Evolutionary conservation across 2,113 vertebrate species (phyloP), one percentile per base, ranked within the genome.

Genomic region (Rhagologus leucostigma): DNA sequence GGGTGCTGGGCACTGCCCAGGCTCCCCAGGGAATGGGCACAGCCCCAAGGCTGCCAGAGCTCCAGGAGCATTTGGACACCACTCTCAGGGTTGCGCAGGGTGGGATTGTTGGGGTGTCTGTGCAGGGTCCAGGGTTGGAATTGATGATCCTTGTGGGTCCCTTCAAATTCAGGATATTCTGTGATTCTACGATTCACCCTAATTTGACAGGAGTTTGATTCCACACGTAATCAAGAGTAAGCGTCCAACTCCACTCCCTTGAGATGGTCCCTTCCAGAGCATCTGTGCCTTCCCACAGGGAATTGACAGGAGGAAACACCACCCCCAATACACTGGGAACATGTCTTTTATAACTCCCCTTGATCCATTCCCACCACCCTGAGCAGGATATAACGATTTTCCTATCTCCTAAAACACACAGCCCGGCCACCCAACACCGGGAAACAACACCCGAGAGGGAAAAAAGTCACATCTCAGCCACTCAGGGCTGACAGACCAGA

Each of bases 11-110:
- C 50, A 57, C 42, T 57, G 52, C 5, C 5, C 35, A 44, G 37
- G 37, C 39, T 77, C 39, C 46, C 39, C 64, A 69, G 15, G 64
- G 64, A 52, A 44, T 53, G 74, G 47, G 9, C 35, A 50, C 15
- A 0, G 1, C 0, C 42, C 26, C 1, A 0, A 42, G 17, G 35
- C 57, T 71, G 49, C 24, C 75, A 50, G 76, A 80, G 42, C 59
- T 42, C 67, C 26, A 23, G 68, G 27, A 56, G 11, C 0, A 0
- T 16, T 42, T 42, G 68, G 52, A 57, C 7, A 15, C 0, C 0
- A 0, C 85, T 11, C 3, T 3, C 30, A 85, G 44, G 30, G 16
- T 5, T 56, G 41, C 17, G 0, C 62, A 35, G 35, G 59, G 5
- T 65, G 49, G n/a, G 65, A 10, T 32, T 49, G 2, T 20, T 65